These are phyloP conservation scores for Streblospio benedicti DNA, from an alignment of 1,140 invertebrate species.

Conservation along the genomic window DNA sequence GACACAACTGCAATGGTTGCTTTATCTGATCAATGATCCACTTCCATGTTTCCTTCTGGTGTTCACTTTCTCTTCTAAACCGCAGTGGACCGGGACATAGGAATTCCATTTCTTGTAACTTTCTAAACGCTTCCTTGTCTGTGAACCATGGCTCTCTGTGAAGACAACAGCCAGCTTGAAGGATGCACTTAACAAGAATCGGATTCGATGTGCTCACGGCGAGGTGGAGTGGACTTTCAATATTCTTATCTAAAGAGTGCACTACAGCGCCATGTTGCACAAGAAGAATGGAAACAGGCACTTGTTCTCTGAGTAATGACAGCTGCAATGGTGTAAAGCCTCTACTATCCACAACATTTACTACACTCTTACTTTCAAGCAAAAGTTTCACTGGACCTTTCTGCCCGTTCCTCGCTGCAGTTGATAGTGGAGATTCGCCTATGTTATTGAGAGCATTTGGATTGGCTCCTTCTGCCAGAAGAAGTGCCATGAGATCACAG, in stretches of 20 bases:
- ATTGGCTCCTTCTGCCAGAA: conserved; percentile 8
- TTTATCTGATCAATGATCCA: neutral
- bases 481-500: neutral
- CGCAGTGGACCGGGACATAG: neutral
- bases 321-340: conserved; percentile 8
- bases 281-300: neutral
- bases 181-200: conserved; percentile 8
- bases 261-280: neutral
- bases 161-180: conserved; percentile 1
- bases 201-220: conserved; percentile 1
- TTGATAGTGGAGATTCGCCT: conserved; percentile 2
- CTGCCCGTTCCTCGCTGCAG: conserved; percentile 10
- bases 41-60: conserved; percentile 4
- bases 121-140: neutral
- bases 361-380: neutral
- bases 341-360: conserved; percentile 2
- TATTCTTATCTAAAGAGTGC: neutral
- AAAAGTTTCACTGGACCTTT: neutral
- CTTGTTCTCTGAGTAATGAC: conserved; percentile 8
- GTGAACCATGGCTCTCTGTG: conserved; percentile 7
- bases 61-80: neutral
- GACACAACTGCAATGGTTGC: neutral
- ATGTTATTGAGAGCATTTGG: conserved; percentile 3
- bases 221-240: conserved; percentile 3
- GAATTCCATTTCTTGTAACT: conserved; percentile 9